These are phyloP conservation scores for Mugil cephalus DNA, from an alignment of 2,113 vertebrate genomes.

Conservation along the genomic window DNA sequence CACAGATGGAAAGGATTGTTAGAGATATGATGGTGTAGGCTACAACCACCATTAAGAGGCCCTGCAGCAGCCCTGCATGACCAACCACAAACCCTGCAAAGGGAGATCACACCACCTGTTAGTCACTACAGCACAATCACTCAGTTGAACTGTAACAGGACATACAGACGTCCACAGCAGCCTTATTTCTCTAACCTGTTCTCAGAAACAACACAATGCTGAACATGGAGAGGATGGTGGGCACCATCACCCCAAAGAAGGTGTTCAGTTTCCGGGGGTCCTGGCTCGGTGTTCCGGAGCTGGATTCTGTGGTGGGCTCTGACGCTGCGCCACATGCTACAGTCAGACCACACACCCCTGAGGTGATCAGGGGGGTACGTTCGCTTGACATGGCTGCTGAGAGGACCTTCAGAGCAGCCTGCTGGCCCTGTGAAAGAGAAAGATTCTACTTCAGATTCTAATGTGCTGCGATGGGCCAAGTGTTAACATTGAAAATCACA, in stretches of 20 bases:
- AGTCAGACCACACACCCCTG: constrained; percentile 79
- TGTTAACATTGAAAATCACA: background rate
- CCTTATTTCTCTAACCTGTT: constrained; percentile 82
- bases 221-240: constrained; percentile 94
- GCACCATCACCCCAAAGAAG: constrained; percentile 93
- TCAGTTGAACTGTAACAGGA: background rate
- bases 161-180: constrained; percentile 3
- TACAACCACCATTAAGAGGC: constrained; percentile 89
- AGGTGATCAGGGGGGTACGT: constrained; percentile 87
- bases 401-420: constrained; percentile 1
- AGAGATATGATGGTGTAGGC: constrained; percentile 91
- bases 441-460: background rate
- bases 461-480: background rate
- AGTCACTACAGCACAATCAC: constrained; percentile 42
- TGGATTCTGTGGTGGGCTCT: constrained; percentile 42
- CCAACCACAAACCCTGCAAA: constrained; percentile 91
- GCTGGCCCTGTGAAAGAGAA: constrained; percentile 26
- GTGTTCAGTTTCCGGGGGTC: constrained; percentile 87
- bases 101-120: constrained; percentile 22
- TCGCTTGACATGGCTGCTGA: constrained; percentile 86
- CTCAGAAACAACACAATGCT: constrained; percentile 92
- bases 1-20: constrained; percentile 92
- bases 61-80: constrained; percentile 90
- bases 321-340: constrained; percentile 52
- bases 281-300: constrained; percentile 34